Base-by-base conservation (phyloP, 2,888 invertebrate genomes). In the Lamproptera curius region DNA sequence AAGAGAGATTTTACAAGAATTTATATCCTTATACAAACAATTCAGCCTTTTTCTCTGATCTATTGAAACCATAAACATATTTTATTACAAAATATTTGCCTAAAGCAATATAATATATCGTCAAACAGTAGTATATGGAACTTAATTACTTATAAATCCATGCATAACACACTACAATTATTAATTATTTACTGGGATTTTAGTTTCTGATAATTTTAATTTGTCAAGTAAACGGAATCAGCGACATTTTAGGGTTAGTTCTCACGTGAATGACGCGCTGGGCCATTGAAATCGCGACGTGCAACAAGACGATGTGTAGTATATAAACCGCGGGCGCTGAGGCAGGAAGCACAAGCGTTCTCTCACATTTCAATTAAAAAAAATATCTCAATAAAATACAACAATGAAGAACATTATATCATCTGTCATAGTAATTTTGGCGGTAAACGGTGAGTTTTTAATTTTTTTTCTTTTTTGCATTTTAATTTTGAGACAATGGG, bases 271-370 rank as follows among this genome's bases (percentile, higher is more conserved):
- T 82, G 83, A 80, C 85, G 83, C 67, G 71, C 44, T 64, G 59
- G 70, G 55, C 76, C 73, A 81, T 83, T 85, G 79, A 84, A 85
- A 84, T 76, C 75, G 72, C 63, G 65, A 56, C 60, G 77, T 61
- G 58, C 62, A 70, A 73, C 70, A 76, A 67, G 68, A 70, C 63
- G 63, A 70, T 65, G 67, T 73, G 72, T 81, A 86, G 86, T 86
- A 86, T 86, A 78, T 78, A 86, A 86, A 70, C 73, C 61, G 78
- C 69, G 56, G 62, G 67, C 79, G 67, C 53, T 56, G 62, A 56
- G 75, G 70, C 61, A 77, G 73, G 77, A 76, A 75, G 76, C 77
- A 81, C 76, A 58, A 56, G 61, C 65, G 61, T 52, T 13, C 11
- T 60, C 57, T 58, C 36, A 17, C 43, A 58, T 61, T 56, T 57